Conservation (phyloP, 2,797 vertebrate genomes). For the Megalops cyprinoides region DNA sequence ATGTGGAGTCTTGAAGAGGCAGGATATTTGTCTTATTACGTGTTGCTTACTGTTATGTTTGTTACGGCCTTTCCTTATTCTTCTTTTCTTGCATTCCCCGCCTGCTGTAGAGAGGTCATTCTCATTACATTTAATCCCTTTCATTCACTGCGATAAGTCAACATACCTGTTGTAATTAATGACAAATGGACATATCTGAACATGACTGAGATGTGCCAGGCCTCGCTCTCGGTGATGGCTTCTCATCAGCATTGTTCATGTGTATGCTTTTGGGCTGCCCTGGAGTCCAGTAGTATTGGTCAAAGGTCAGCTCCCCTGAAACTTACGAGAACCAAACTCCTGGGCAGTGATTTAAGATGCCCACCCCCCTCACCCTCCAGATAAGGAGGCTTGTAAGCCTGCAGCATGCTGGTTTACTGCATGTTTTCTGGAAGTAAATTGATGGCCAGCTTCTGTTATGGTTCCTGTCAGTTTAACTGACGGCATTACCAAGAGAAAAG, state of each 20-base stretch:
- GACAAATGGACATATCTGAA: conserved; percentile 46
- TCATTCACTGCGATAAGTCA: not conserved
- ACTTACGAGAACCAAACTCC: conserved; percentile 54
- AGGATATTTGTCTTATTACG: conserved; percentile 34
- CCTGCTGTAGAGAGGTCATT: conserved; percentile 1
- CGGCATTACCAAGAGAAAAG: conserved; percentile 82
- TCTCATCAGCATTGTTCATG: not conserved
- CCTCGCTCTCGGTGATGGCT: not conserved
- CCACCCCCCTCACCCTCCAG: conserved; percentile 25
- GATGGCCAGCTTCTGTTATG: conserved; percentile 78
- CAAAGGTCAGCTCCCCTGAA: not conserved
- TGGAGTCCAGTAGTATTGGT: not conserved
- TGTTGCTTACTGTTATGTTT: conserved; percentile 46
- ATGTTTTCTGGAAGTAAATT: conserved; percentile 87
- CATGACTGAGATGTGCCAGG: conserved; percentile 29
- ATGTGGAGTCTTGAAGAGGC: conserved; percentile 70
- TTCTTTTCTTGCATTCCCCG: conserved; percentile 29
- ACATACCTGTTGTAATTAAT: conserved; percentile 46
- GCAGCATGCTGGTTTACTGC: conserved; percentile 78
- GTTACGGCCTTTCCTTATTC: conserved; percentile 32
- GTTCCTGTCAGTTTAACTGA: conserved; percentile 91
- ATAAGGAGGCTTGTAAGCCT: conserved; percentile 86
- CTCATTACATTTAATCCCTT: not conserved
- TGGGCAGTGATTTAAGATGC: conserved; percentile 71
- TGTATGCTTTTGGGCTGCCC: not conserved